Evolutionary conservation across 2,797 vertebrate species (phyloP).

Genomic region (Aselliscus stoliczkanus): DNA sequence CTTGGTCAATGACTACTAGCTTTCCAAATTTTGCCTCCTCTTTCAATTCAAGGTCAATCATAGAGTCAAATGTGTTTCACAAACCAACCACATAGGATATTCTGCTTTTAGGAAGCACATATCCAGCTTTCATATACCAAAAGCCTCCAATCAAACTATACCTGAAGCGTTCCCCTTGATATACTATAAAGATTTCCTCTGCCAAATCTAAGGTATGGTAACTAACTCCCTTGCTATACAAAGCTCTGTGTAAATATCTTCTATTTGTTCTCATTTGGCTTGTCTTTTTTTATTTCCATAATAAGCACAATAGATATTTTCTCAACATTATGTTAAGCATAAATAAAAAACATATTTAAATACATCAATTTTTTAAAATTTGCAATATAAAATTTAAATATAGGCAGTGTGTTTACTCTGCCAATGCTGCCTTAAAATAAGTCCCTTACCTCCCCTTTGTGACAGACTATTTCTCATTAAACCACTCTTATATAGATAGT

Average conservation of each 20-base stretch:
- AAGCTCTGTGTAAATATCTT: neutral
- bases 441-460: neutral
- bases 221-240: neutral
- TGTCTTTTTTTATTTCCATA: neutral
- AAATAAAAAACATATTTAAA: neutral
- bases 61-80: neutral
- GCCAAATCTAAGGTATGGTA: neutral
- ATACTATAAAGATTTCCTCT: neutral
- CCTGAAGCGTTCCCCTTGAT: neutral
- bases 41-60: neutral
- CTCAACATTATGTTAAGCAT: neutral
- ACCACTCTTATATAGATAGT: neutral
- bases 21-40: neutral
- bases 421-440: neutral
- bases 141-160: neutral
- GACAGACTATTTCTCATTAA: neutral
- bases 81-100: neutral
- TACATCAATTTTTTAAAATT: neutral
- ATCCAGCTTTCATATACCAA: neutral
- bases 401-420: neutral
- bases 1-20: neutral
- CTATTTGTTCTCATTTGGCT: neutral
- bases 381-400: neutral
- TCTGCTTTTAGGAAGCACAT: neutral
- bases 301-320: neutral